phyloP scores from a whole-genome alignment of 1,140 invertebrate genomes.

The Lepidurus apus region DNA sequence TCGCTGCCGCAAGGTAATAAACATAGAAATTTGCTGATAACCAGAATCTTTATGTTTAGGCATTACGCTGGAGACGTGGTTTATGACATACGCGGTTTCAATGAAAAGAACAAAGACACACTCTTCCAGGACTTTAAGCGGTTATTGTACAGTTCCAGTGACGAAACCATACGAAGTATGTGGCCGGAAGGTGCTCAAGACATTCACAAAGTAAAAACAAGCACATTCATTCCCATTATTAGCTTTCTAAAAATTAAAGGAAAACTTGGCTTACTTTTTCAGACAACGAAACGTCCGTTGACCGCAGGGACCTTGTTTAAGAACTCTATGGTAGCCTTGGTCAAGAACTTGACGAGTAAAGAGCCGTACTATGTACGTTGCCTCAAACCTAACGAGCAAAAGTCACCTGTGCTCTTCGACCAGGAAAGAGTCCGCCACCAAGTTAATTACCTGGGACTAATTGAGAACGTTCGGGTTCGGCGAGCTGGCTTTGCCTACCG shows the following conservation, averaged over 20 bases:
- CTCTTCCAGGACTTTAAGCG: constrained; percentile 94
- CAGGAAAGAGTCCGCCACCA: constrained; percentile 75
- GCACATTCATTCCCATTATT: background rate
- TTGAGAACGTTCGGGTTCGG: constrained; percentile 89
- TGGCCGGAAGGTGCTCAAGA: constrained; percentile 91
- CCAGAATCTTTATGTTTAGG: constrained; percentile 47
- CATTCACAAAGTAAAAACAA: constrained; percentile 65
- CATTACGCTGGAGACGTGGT: constrained; percentile 96
- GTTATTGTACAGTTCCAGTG: constrained; percentile 73
- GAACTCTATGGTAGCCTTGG: constrained; percentile 85
- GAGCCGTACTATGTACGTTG: constrained; percentile 96
- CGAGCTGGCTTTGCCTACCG: constrained; percentile 89
- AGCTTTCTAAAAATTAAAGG: background rate
- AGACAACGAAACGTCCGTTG: constrained; percentile 87
- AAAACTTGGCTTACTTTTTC: constrained; percentile 40
- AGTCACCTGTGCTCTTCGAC: constrained; percentile 75
- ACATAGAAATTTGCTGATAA: background rate
- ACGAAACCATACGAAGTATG: constrained; percentile 73
- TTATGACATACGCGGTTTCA: constrained; percentile 81
- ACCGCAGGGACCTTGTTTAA: constrained; percentile 92
- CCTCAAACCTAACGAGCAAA: constrained; percentile 85
- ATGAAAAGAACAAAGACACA: constrained; percentile 94
- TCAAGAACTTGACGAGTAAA: constrained; percentile 80
- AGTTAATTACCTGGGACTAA: constrained; percentile 70
- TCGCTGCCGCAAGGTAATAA: background rate